Conservation (phyloP, 2,797 vertebrate species). For the Acridotheres tristis region DNA sequence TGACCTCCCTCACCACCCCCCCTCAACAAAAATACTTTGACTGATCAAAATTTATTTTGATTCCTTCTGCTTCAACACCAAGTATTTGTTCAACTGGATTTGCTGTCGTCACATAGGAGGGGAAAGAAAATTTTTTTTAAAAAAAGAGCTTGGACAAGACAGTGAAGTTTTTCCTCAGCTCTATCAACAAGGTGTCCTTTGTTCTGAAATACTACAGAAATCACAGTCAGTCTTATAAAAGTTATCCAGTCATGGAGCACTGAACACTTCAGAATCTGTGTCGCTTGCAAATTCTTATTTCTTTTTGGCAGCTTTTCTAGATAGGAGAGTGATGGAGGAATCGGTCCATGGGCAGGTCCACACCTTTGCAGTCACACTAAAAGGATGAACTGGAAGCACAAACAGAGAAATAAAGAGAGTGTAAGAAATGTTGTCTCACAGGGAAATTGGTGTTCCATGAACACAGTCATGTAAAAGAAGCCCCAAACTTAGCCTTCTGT, state of each 20-base stretch:
- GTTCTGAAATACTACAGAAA: neutral
- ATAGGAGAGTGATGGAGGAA: neutral
- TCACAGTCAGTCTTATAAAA: slow-evolving; percentile 3
- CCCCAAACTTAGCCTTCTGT: neutral
- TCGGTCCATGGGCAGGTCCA: slow-evolving; percentile 1
- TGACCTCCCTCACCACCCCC: neutral
- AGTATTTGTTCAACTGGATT: neutral
- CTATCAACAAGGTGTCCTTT: neutral
- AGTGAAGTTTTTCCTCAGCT: slow-evolving; percentile 6
- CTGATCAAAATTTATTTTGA: slow-evolving; percentile 1
- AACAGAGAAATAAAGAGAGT: neutral
- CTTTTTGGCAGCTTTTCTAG: neutral
- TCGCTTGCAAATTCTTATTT: neutral
- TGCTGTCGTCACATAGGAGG: neutral
- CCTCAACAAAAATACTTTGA: slow-evolving; percentile 20
- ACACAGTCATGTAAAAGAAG: neutral
- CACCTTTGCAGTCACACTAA: slow-evolving; percentile 24
- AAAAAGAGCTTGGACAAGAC: neutral
- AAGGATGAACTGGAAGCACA: slow-evolving; percentile 41
- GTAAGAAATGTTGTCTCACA: neutral
- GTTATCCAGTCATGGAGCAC: slow-evolving; percentile 10
- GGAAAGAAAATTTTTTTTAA: neutral
- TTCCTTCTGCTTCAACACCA: slow-evolving; percentile 4
- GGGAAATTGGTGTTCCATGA: neutral
- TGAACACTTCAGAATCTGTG: slow-evolving; percentile 13